Evolutionary conservation across 1,140 invertebrate species (phyloP), one percentile per base, ranked within the genome.

Genomic region (Phenacoccus solenopsis): DNA sequence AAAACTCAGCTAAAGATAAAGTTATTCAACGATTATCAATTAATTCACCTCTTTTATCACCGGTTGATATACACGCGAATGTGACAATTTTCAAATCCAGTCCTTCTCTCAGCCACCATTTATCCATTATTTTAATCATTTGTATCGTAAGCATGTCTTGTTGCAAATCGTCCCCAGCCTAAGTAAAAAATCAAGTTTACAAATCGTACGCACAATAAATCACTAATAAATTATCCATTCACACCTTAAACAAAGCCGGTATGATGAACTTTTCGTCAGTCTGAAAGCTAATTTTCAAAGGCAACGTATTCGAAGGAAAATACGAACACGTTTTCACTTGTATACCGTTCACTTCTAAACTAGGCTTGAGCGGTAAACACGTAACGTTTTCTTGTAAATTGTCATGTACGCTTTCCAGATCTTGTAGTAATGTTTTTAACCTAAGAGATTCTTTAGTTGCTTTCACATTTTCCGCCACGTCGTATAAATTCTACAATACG

Each of bases 71-170:
- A 76, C 94, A 96, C 38, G 87, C 85, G 76, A 98, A 99, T 0
- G 93, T 94, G 0, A 99, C 90, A 82, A 99, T 98, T 80, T 95
- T 90, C 7, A 99, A 80, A 81, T 99, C 96, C 0, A 99, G 81
- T 0, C 93, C 92, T 75, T 96, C 88, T 75, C 90, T 90, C 9
- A 98, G 79, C 97, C 98, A 99, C 71, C 98, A 80, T 78, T 93
- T 93, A 78, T 99, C 96, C 94, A 99, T 99, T 49, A 98, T 88
- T 56, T 88, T 82, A 71, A 93, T 94, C 79, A 99, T 90, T 84
- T 99, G 96, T 57, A 99, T 81, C 1, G 96, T 97, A 59, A 99
- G 79, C 83, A 96, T 91, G 78, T 99, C 97, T 81, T 99, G 97
- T 73, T 98, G 87, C 25, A 99, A 81, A 83, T 99, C 97, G 83